Conservation (phyloP, 2,113 vertebrate species). For the Leiothrix lutea region DNA sequence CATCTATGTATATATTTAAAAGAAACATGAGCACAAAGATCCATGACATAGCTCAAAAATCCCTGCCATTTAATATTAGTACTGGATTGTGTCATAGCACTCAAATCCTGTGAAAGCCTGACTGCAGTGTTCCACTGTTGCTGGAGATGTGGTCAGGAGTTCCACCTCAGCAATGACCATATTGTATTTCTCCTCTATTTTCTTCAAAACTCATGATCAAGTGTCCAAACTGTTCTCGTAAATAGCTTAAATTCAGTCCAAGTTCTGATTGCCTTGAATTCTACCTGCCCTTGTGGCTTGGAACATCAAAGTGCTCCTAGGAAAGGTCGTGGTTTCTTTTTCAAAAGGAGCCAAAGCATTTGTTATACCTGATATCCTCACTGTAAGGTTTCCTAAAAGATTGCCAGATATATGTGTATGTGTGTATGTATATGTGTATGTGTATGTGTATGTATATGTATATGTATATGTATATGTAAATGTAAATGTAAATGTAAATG, state of each 20-base stretch:
- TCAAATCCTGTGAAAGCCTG: neutral
- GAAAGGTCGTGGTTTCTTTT: neutral
- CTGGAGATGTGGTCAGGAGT: neutral
- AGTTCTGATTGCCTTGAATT: neutral
- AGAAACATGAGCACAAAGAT: neutral
- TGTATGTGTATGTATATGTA: too few relatives aligned
- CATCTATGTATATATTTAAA: neutral
- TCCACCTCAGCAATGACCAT: neutral
- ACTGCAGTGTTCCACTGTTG: neutral
- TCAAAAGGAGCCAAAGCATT: neutral
- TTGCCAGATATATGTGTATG: neutral
- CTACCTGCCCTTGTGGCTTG: neutral
- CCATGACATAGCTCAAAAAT: neutral
- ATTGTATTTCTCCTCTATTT: neutral
- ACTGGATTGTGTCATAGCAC: neutral
- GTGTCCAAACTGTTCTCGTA: neutral
- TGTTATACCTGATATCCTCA: neutral
- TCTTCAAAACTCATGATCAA: neutral
- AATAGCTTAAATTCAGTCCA: neutral
- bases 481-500: neutral
- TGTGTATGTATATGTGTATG: rapidly evolving
- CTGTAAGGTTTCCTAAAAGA: neutral
- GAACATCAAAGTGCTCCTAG: neutral
- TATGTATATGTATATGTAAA: too few relatives aligned
- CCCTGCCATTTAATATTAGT: neutral